These are phyloP conservation scores for Muscina levida DNA, from an alignment of 2,888 invertebrate genomes.

Conservation along the genomic window DNA sequence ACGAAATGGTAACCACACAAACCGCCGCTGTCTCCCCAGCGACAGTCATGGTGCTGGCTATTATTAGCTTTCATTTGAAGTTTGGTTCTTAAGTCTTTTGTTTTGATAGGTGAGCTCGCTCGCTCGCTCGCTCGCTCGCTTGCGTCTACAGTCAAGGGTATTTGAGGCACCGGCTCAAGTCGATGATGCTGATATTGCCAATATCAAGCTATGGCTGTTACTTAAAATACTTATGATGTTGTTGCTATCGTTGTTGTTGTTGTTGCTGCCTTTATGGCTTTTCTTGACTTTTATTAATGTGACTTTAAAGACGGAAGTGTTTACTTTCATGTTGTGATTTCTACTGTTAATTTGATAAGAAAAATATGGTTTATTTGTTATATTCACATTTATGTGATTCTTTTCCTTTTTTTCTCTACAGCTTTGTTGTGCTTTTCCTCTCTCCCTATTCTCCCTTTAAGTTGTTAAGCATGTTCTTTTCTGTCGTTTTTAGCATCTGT, in stretches of 20 bases:
- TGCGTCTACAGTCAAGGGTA: too few relatives aligned
- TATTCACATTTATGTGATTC: background rate
- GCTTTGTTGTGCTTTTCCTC: background rate
- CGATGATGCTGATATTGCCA: background rate
- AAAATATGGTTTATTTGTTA: conserved; percentile 63
- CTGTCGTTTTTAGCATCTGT: background rate
- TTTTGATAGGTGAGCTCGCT: conserved; percentile 20
- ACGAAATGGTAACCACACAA: conserved; percentile 30
- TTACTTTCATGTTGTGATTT: conserved; percentile 66
- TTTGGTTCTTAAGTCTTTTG: conserved; percentile 64
- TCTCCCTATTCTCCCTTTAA: background rate
- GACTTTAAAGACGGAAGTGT: conserved; percentile 67
- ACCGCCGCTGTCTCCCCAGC: background rate
- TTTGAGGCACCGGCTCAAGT: background rate
- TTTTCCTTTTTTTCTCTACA: background rate
- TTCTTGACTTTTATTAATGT: conserved; percentile 63
- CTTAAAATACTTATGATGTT: background rate
- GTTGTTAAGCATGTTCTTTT: background rate
- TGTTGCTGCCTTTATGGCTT: conserved; percentile 12
- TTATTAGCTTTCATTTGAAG: conserved; percentile 65
- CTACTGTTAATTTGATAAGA: conserved; percentile 65
- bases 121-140: too few relatives aligned
- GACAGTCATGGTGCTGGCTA: background rate
- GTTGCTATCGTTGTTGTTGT: conserved; percentile 6
- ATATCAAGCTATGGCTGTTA: too few relatives aligned